Evolutionary conservation across 2,113 vertebrate species (phyloP).

Genomic region (Mesocricetus auratus): DNA sequence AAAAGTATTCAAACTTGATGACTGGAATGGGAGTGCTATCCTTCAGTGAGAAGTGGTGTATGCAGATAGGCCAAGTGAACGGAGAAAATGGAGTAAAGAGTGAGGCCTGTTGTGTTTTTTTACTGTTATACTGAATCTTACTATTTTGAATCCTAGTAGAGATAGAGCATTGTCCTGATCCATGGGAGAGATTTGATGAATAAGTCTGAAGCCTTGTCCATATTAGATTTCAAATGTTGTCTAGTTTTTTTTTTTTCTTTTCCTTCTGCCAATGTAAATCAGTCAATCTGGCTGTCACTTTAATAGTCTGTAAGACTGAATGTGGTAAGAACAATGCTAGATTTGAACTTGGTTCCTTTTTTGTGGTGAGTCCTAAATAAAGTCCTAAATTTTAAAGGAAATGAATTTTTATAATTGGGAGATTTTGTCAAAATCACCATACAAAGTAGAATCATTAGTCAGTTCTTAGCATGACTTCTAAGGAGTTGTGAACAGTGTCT

Average conservation of each 20-base stretch:
- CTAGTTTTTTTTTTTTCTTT: neutral
- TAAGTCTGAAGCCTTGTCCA: neutral
- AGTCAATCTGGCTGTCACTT: constrained; percentile 27
- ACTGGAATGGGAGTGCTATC: neutral
- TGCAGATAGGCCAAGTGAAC: neutral
- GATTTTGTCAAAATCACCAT: constrained; percentile 39
- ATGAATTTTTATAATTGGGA: constrained; percentile 39
- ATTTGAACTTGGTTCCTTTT: neutral
- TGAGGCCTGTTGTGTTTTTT: neutral
- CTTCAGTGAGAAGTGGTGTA: neutral
- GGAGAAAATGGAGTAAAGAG: neutral
- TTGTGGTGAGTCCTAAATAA: constrained; percentile 6
- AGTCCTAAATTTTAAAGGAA: neutral
- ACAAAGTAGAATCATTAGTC: too few species aligned
- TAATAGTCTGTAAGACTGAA: neutral
- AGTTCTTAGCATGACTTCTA: neutral
- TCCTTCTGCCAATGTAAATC: neutral
- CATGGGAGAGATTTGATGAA: neutral
- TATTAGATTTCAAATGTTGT: neutral
- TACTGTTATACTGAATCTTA: neutral
- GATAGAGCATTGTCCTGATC: neutral
- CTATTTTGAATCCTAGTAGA: neutral
- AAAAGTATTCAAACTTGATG: neutral
- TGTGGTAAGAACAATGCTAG: neutral
- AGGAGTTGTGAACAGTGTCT: neutral